A percentile compares a stretch with the other conserved stretches of the same genome.
Evolutionary conservation across 2,888 invertebrate genomes (phyloP).

Genomic region (Metacarcinus magister): DNA sequence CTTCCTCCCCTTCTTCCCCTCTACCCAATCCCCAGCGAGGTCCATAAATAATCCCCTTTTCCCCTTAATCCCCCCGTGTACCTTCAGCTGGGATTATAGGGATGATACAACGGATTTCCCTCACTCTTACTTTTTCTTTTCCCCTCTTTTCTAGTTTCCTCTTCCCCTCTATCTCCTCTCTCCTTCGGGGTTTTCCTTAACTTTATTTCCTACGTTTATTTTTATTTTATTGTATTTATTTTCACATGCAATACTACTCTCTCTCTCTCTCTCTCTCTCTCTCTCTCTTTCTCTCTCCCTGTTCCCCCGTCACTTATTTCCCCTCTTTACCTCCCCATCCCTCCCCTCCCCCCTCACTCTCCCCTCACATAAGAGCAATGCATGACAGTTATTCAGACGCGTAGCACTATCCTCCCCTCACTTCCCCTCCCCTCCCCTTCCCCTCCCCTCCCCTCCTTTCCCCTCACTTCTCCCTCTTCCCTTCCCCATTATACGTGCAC

Average conservation of each 20-base stretch:
- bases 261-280: slow-evolving; percentile 26
- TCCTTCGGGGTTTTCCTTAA: background rate
- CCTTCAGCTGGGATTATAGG: background rate
- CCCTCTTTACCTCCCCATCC: background rate
- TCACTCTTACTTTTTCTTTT: background rate
- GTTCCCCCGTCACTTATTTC: too few species aligned
- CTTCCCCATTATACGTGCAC: background rate
- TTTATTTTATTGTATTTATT: background rate
- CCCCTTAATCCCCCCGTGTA: background rate
- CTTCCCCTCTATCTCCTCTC: background rate
- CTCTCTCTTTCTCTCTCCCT: background rate
- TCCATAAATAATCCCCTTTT: background rate
- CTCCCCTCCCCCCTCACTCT: background rate
- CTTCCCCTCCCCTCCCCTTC: background rate
- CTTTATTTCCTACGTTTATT: background rate
- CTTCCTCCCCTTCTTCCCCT: background rate
- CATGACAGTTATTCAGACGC: background rate
- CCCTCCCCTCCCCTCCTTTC: background rate
- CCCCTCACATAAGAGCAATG: background rate
- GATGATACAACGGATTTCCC: background rate
- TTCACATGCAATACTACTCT: background rate
- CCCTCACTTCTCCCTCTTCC: background rate
- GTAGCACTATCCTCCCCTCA: background rate
- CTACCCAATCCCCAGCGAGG: background rate
- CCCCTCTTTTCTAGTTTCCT: background rate